These are phyloP conservation scores for Mycalesis mineus DNA, from an alignment of 2,888 invertebrate genomes.

Conservation along the genomic window DNA sequence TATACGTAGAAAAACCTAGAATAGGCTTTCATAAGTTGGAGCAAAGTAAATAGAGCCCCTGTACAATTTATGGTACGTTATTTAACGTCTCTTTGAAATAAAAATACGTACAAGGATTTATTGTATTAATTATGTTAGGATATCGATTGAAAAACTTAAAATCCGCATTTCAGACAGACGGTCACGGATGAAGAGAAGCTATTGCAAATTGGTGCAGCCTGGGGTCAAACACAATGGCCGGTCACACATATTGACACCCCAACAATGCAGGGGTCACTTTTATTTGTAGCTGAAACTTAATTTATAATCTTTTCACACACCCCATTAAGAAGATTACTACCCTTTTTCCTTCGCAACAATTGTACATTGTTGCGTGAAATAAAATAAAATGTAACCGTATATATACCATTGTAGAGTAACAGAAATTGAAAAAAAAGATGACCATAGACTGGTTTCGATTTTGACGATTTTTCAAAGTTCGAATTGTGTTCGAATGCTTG, in stretches of 20 bases:
- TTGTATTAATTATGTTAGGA: conserved; percentile 40
- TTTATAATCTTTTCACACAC: conserved; percentile 79
- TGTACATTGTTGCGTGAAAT: conserved; percentile 72
- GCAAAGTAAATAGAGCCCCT: too few relatives aligned
- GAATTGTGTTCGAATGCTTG: conserved; percentile 66
- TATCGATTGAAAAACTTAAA: conserved; percentile 39
- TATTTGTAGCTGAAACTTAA: conserved; percentile 79
- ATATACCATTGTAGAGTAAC: conserved; percentile 48
- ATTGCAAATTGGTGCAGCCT: conserved; percentile 70
- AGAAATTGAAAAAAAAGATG: conserved; percentile 17
- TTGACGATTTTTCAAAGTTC: conserved; percentile 69
- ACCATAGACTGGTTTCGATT: conserved; percentile 54
- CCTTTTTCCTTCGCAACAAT: conserved; percentile 74
- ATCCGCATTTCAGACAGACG: conserved; percentile 46
- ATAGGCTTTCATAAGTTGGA: too few relatives aligned
- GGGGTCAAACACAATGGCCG: conserved; percentile 72
- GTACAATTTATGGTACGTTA: neutral
- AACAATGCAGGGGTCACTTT: conserved; percentile 77
- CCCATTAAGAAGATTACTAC: conserved; percentile 79
- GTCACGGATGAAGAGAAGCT: conserved; percentile 62
- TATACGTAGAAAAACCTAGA: too few relatives aligned
- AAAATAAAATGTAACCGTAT: conserved; percentile 69
- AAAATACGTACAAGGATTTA: conserved; percentile 13
- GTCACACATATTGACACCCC: conserved; percentile 78
- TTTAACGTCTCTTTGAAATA: neutral